Conservation (phyloP, 2,113 vertebrate genomes). For the Muntiacus reevesi region DNA sequence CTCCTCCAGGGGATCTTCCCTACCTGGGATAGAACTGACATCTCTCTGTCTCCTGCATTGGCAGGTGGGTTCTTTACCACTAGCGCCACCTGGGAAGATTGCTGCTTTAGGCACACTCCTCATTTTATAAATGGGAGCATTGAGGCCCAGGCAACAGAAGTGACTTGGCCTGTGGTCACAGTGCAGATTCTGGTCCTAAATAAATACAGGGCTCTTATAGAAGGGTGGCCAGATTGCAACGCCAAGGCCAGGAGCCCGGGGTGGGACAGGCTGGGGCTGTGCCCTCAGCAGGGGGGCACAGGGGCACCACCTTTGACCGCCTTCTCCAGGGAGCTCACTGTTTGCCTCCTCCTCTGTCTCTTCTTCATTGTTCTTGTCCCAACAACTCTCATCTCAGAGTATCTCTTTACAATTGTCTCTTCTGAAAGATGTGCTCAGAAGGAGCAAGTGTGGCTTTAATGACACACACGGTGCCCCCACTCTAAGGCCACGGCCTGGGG, state of each 20-base stretch:
- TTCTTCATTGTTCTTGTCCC: neutral
- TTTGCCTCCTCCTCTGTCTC: neutral
- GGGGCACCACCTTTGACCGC: neutral
- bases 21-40: neutral
- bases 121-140: neutral
- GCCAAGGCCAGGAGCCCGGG: neutral
- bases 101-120: neutral
- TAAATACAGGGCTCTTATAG: neutral
- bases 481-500: neutral
- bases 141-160: neutral
- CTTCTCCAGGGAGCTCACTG: neutral
- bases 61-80: neutral
- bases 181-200: neutral
- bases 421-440: neutral
- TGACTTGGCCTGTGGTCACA: neutral
- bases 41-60: neutral
- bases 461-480: rapidly evolving
- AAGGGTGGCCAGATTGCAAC: neutral
- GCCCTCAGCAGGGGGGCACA: no score
- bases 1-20: neutral
- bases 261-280: neutral
- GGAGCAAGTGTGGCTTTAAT: neutral
- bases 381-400: neutral
- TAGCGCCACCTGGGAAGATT: neutral
- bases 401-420: neutral